phyloP scores from a whole-genome alignment of 2,888 invertebrate species.

The Linnaemya vulpina region DNA sequence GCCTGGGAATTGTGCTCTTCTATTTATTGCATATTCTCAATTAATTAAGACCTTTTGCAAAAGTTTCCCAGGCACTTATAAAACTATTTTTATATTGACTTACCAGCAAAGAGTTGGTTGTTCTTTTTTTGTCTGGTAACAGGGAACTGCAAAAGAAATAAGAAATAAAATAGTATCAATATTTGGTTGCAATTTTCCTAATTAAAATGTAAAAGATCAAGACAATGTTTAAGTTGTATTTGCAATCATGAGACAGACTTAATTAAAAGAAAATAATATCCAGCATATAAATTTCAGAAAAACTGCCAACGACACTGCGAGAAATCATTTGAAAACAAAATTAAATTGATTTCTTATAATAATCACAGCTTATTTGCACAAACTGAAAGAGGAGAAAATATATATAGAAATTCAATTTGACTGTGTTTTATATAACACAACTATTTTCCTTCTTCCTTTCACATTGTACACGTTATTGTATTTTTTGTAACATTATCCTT shows the following conservation, averaged over 20 bases:
- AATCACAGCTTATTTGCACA: slow-evolving; percentile 37
- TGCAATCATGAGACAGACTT: slow-evolving; percentile 54
- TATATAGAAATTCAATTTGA: slow-evolving; percentile 22
- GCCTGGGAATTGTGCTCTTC: not conserved
- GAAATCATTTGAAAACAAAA: not conserved
- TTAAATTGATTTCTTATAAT: slow-evolving; percentile 62
- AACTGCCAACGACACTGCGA: not conserved
- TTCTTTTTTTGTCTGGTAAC: slow-evolving; percentile 1
- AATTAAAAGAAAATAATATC: slow-evolving; percentile 56
- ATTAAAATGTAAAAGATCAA: slow-evolving; percentile 55
- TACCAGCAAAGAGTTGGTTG: slow-evolving; percentile 33
- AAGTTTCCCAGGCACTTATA: not conserved
- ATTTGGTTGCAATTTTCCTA: slow-evolving; percentile 24
- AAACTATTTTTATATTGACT: slow-evolving; percentile 31
- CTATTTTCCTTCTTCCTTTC: not conserved
- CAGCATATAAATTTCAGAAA: not conserved
- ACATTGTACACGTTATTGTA: not conserved
- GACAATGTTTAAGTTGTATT: slow-evolving; percentile 49
- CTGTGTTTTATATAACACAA: slow-evolving; percentile 9
- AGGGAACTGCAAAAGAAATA: slow-evolving; percentile 17
- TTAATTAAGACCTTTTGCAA: not conserved
- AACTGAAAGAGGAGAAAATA: not conserved
- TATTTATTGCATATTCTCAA: not conserved
- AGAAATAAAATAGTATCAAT: slow-evolving; percentile 30
- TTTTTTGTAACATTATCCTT: slow-evolving; percentile 51